A percentile compares a stretch with the other conserved stretches of the same genome.
Evolutionary conservation across 2,888 invertebrate genomes (phyloP).

Genomic region (Ditula angustiorana): DNA sequence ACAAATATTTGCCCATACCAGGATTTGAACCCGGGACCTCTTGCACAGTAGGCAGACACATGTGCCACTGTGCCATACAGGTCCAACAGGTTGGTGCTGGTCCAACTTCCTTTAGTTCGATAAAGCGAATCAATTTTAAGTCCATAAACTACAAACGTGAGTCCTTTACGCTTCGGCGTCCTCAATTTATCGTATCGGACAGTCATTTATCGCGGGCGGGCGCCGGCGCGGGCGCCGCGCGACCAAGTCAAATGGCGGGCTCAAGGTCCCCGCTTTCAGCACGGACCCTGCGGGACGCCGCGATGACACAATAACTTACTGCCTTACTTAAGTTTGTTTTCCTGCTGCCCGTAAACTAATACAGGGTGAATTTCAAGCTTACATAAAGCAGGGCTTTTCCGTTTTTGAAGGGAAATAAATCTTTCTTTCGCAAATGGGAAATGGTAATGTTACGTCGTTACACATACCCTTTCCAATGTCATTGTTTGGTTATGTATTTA

Average conservation of each 20-base stretch:
- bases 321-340: slow-evolving; percentile 26
- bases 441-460: not conserved
- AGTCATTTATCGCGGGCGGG: slow-evolving; percentile 25
- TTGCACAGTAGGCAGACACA: too few relatives aligned
- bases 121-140: slow-evolving; percentile 32
- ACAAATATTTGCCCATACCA: too few relatives aligned
- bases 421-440: not conserved
- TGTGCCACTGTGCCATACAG: too few relatives aligned
- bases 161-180: slow-evolving; percentile 28
- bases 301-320: slow-evolving; percentile 31
- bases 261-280: slow-evolving; percentile 14
- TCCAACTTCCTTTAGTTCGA: slow-evolving; percentile 8
- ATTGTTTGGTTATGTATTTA: too few relatives aligned
- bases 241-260: slow-evolving; percentile 27
- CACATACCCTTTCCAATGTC: not conserved
- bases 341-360: not conserved
- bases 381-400: not conserved
- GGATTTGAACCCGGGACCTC: too few relatives aligned
- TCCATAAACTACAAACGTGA: slow-evolving; percentile 31
- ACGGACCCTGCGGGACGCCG: slow-evolving; percentile 14
- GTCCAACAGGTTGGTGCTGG: too few relatives aligned
- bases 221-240: slow-evolving; percentile 8
- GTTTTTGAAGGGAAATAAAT: not conserved
- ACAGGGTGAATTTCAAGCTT: slow-evolving; percentile 3
- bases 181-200: slow-evolving; percentile 31